Evolutionary conservation across 2,113 vertebrate genomes (phyloP).

Genomic region (Mesitornis unicolor): DNA sequence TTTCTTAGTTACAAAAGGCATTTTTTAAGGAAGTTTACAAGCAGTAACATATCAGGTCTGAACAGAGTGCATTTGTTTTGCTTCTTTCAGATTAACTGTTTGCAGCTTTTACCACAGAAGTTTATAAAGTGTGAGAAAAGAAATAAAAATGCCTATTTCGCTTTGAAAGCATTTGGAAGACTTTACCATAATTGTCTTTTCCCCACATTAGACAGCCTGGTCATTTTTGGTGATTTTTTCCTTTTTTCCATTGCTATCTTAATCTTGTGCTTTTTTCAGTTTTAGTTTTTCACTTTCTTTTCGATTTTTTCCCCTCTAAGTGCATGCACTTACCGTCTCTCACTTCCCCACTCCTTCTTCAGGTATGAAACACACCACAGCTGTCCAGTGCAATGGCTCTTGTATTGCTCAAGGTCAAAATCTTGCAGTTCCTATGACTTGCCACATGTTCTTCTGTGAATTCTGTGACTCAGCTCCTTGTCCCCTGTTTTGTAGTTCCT

Average conservation of each 20-base stretch:
- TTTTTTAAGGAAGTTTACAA: not conserved
- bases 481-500: not conserved
- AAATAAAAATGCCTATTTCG: not conserved
- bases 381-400: not conserved
- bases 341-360: rapidly evolving
- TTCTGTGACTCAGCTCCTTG: too few relatives aligned
- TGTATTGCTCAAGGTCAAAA: not conserved
- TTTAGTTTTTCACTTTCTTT: not conserved
- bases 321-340: not conserved
- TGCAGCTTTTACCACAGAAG: not conserved
- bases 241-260: not conserved
- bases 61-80: not conserved
- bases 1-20: not conserved
- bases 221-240: not conserved
- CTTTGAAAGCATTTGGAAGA: not conserved
- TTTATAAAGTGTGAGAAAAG: not conserved
- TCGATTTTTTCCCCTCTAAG: not conserved
- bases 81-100: not conserved
- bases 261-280: not conserved
- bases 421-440: not conserved
- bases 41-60: not conserved
- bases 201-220: not conserved
- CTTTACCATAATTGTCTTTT: not conserved
- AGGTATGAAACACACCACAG: not conserved
- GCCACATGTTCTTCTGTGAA: too few relatives aligned